Conservation (phyloP, 1,140 invertebrate species). For the Drepana arcuata region DNA sequence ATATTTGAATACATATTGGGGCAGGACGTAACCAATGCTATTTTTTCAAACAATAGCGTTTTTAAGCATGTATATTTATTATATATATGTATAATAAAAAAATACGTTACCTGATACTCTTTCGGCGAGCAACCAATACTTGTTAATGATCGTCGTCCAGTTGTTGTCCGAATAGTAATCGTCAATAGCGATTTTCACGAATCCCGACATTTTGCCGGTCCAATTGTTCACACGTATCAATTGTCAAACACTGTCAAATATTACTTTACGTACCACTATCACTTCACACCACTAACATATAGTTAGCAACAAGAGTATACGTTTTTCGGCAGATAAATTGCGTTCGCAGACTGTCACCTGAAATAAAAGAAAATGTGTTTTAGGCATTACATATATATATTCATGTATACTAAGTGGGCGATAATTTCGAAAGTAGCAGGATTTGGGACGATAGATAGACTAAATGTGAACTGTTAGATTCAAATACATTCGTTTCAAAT, state of each 20-base stretch:
- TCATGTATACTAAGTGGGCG: too few species aligned
- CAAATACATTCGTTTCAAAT: too few species aligned
- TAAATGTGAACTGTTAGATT: too few species aligned
- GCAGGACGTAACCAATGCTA: too few species aligned
- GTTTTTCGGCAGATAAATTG: too few species aligned
- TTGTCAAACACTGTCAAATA: slow-evolving; percentile 16
- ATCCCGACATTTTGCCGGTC: slow-evolving; percentile 63
- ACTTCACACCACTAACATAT: slow-evolving; percentile 28
- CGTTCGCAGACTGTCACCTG: slow-evolving; percentile 56
- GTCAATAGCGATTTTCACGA: slow-evolving; percentile 70
- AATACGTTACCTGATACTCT: slow-evolving; percentile 58
- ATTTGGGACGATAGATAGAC: too few species aligned
- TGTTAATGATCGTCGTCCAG: slow-evolving; percentile 69
- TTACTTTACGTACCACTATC: slow-evolving; percentile 26
- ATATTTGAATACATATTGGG: too few species aligned
- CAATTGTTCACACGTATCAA: slow-evolving; percentile 5
- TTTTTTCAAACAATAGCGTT: too few species aligned
- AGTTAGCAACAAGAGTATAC: slow-evolving; percentile 55
- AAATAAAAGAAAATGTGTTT: slow-evolving; percentile 22
- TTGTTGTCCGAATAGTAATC: slow-evolving; percentile 70
- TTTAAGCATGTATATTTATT: too few species aligned
- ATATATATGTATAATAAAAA: too few species aligned
- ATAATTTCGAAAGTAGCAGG: too few species aligned
- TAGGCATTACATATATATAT: too few species aligned
- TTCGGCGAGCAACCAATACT: slow-evolving; percentile 70